phyloP scores from a whole-genome alignment of 2,888 invertebrate genomes.

The Polia nebulosa region DNA sequence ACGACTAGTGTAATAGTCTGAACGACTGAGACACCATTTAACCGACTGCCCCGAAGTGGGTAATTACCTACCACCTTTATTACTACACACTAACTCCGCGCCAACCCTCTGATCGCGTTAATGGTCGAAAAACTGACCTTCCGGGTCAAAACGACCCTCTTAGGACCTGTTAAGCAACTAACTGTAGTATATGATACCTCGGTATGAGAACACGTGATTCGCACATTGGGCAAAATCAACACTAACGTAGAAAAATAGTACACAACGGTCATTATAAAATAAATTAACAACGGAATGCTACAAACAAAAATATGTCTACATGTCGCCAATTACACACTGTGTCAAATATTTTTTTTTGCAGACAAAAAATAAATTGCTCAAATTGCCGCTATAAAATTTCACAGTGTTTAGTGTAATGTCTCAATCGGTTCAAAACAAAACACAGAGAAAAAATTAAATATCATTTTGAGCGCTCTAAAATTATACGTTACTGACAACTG shows the following conservation, averaged over 20 bases:
- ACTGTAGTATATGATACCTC: slow-evolving; percentile 73
- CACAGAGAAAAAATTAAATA: slow-evolving; percentile 65
- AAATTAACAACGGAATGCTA: slow-evolving; percentile 51
- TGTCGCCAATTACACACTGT: slow-evolving; percentile 45
- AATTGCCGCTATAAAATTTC: slow-evolving; percentile 64
- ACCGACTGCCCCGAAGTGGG: slow-evolving; percentile 83
- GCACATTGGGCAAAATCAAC: slow-evolving; percentile 56
- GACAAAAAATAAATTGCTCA: slow-evolving; percentile 53
- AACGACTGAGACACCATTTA: slow-evolving; percentile 71
- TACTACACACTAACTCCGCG: slow-evolving; percentile 81
- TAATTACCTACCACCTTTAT: slow-evolving; percentile 88
- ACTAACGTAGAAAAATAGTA: slow-evolving; percentile 29
- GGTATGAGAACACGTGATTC: slow-evolving; percentile 73
- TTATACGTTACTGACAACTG: slow-evolving; percentile 83
- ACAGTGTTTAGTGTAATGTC: slow-evolving; percentile 64
- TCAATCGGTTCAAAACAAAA: slow-evolving; percentile 67
- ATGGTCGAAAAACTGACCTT: slow-evolving; percentile 90
- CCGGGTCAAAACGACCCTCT: slow-evolving; percentile 82
- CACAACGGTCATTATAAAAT: slow-evolving; percentile 20
- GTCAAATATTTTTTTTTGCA: slow-evolving; percentile 46
- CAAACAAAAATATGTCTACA: slow-evolving; percentile 39
- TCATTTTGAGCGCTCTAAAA: slow-evolving; percentile 70
- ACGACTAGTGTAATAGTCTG: slow-evolving; percentile 62
- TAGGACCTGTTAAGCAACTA: slow-evolving; percentile 83
- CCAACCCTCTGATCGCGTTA: slow-evolving; percentile 86